Conservation (phyloP, 2,888 invertebrate species). For the Philereme vetulata region DNA sequence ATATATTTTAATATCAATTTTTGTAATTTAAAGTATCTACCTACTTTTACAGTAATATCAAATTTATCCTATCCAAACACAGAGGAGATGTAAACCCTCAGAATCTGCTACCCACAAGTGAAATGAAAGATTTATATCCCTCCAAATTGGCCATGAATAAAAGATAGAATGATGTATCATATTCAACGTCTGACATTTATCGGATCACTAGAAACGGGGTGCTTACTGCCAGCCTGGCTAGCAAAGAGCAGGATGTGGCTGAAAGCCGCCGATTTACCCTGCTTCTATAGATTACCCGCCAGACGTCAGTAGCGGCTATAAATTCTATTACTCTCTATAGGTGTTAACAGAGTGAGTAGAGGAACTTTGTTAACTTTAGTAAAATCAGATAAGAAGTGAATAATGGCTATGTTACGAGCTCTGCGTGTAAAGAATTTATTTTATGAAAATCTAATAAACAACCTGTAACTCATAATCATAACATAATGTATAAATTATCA, state of each 20-base stretch:
- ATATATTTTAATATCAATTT: too few species aligned
- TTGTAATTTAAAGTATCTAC: too few species aligned
- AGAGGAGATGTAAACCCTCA: not conserved
- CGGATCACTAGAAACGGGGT: conserved; percentile 35
- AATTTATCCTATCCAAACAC: too few species aligned
- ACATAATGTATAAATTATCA: too few species aligned
- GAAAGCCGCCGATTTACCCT: conserved; percentile 50
- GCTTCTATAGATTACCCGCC: conserved; percentile 51
- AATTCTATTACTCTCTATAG: conserved; percentile 42
- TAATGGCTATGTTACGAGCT: not conserved
- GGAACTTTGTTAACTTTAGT: not conserved
- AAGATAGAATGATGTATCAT: conserved; percentile 27
- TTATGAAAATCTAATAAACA: too few species aligned
- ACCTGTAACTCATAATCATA: too few species aligned
- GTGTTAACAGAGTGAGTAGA: conserved; percentile 10
- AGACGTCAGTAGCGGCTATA: conserved; percentile 53
- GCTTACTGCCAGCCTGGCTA: conserved; percentile 28
- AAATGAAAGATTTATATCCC: conserved; percentile 19
- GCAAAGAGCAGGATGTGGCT: conserved; percentile 46
- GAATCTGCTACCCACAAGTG: not conserved
- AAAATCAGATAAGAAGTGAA: conserved; percentile 12
- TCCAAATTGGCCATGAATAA: conserved; percentile 30
- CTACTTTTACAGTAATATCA: too few species aligned
- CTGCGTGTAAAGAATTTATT: too few species aligned
- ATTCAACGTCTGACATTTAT: conserved; percentile 39